phyloP scores from a whole-genome alignment of 2,888 invertebrate species.

The Lysandra coridon region DNA sequence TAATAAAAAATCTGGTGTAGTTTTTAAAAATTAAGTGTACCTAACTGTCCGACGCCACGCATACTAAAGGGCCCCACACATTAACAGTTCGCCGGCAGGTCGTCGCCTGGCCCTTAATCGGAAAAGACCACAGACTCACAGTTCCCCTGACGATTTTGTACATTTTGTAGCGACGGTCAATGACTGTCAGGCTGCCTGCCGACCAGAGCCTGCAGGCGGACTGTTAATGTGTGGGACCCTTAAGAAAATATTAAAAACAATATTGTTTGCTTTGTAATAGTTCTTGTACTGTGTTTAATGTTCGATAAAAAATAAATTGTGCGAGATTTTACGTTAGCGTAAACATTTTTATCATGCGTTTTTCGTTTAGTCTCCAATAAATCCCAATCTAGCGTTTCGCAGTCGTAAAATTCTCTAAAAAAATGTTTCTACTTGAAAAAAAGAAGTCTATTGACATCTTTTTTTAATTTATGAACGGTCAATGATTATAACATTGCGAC shows the following conservation, averaged over 20 bases:
- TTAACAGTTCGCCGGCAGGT: too few relatives aligned
- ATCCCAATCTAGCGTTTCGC: not conserved
- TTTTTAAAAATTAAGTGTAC: not conserved
- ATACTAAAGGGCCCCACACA: too few relatives aligned
- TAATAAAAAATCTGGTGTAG: not conserved
- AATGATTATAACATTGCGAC: constrained; percentile 38
- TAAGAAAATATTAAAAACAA: not conserved
- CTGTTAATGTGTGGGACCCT: too few relatives aligned
- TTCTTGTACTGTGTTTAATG: not conserved
- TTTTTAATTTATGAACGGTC: constrained; percentile 37
- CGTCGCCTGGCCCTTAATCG: too few relatives aligned
- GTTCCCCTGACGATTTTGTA: too few relatives aligned
- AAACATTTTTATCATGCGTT: not conserved
- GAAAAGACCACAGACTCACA: too few relatives aligned
- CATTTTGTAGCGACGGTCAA: too few relatives aligned
- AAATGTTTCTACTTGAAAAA: constrained; percentile 31
- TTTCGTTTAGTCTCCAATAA: not conserved
- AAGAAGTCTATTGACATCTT: constrained; percentile 35
- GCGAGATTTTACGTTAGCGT: not conserved
- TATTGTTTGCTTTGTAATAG: not conserved
- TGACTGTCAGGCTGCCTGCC: too few relatives aligned
- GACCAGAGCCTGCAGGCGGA: too few relatives aligned
- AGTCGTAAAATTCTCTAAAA: constrained; percentile 34
- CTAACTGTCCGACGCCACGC: constrained; percentile 21
- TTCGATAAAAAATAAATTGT: constrained; percentile 1